Percentiles rank a stretch among this genome's conserved stretches.
Evolutionary conservation across 2,113 vertebrate species (phyloP).

Genomic region (Sorex fumeus): DNA sequence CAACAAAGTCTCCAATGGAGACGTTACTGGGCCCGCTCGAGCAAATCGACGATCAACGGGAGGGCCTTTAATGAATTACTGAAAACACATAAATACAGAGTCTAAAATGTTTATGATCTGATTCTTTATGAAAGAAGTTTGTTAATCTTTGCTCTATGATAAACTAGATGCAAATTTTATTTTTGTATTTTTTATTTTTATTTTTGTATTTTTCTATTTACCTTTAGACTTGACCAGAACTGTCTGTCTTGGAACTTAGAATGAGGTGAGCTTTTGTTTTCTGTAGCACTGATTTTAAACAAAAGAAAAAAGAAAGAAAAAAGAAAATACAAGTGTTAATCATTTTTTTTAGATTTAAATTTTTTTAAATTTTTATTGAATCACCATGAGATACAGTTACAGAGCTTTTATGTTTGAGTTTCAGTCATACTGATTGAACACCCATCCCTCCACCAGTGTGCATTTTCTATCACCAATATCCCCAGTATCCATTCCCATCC

Average conservation of each 20-base stretch:
- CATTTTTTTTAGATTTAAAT: too few species aligned
- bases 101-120: not conserved
- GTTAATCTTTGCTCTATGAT: not conserved
- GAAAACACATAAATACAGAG: not conserved
- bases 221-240: constrained; percentile 95
- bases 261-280: constrained; percentile 90
- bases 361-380: too few species aligned
- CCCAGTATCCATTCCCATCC: too few species aligned
- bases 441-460: too few species aligned
- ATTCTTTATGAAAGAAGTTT: not conserved
- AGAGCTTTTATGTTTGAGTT: too few species aligned
- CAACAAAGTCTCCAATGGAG: too few species aligned
- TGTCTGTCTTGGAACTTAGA: constrained; percentile 92
- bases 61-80: not conserved
- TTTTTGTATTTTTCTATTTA: constrained; percentile 81
- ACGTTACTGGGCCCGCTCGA: too few species aligned
- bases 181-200: constrained; percentile 12
- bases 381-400: too few species aligned
- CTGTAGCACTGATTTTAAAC: constrained; percentile 87
- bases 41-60: too few species aligned
- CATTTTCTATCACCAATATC: too few species aligned
- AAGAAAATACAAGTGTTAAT: not conserved
- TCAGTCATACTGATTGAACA: too few species aligned
- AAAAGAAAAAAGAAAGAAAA: constrained; percentile 23
- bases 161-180: not conserved